Conservation (phyloP, 2,888 invertebrate species). For the Eumerus sabulonum region DNA sequence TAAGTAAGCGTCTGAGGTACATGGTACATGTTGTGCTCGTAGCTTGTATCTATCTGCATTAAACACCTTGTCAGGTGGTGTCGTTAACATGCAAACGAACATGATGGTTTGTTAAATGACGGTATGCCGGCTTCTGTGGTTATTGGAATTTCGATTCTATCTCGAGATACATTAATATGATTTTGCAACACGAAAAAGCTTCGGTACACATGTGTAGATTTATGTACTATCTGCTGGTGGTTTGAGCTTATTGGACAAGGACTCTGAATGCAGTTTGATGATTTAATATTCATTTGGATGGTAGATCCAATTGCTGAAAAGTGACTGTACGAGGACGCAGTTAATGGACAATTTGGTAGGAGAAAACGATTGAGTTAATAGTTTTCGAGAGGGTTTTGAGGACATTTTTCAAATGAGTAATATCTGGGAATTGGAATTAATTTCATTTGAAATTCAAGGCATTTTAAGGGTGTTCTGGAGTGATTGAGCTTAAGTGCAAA, state of each 20-base stretch:
- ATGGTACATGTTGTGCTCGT: background rate
- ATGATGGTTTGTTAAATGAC: constrained; percentile 68
- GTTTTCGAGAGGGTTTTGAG: too few relatives aligned
- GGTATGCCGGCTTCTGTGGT: constrained; percentile 60
- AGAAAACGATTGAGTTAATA: too few relatives aligned
- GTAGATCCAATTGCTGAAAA: constrained; percentile 25
- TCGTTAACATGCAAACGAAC: constrained; percentile 70
- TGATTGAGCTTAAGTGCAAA: too few relatives aligned
- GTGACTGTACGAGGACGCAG: constrained; percentile 4
- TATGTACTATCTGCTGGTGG: too few relatives aligned
- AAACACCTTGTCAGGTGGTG: constrained; percentile 70
- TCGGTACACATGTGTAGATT: too few relatives aligned
- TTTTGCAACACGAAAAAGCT: constrained; percentile 10
- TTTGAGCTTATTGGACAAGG: too few relatives aligned
- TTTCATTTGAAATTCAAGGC: too few relatives aligned
- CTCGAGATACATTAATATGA: constrained; percentile 48
- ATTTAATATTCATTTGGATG: constrained; percentile 50
- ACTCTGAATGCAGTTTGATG: constrained; percentile 17
- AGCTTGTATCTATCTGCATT: constrained; percentile 66
- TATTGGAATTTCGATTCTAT: constrained; percentile 53
- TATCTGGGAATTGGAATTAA: too few relatives aligned
- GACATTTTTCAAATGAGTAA: too few relatives aligned
- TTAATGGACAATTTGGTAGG: background rate
- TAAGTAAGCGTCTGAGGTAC: constrained; percentile 16
- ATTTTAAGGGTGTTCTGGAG: too few relatives aligned